Evolutionary conservation across 2,888 invertebrate genomes (phyloP).

Genomic region (Diarsia brunnea): DNA sequence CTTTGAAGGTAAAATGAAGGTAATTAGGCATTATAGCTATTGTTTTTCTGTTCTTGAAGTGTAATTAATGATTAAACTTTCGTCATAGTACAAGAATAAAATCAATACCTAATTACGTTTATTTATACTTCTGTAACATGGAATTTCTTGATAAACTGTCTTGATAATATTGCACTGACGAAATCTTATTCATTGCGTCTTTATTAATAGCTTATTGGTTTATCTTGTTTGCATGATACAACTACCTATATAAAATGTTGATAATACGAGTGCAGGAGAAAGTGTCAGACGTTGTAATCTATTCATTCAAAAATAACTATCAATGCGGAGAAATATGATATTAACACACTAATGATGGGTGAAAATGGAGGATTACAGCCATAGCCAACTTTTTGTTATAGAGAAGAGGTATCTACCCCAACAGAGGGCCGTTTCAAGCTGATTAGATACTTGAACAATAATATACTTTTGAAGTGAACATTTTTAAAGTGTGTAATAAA

Average conservation of each 20-base stretch:
- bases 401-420: background rate
- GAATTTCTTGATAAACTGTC: constrained; percentile 4
- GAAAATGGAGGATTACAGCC: background rate
- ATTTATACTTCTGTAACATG: background rate
- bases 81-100: background rate
- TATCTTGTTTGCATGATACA: constrained; percentile 10
- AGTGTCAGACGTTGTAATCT: background rate
- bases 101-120: background rate
- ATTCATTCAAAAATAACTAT: background rate
- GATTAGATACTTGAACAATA: background rate
- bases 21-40: too few relatives aligned
- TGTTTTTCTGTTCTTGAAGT: constrained; percentile 1
- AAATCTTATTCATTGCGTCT: background rate
- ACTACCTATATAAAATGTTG: background rate
- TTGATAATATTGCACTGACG: background rate
- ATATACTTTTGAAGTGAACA: background rate
- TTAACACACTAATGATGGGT: background rate
- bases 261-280: background rate
- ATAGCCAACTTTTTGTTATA: background rate
- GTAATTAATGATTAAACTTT: constrained; percentile 5
- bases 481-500: too few relatives aligned
- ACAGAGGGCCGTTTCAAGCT: background rate
- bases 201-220: constrained; percentile 23
- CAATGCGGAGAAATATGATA: background rate
- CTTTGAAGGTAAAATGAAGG: background rate